These are phyloP conservation scores for Brachionus koreanus DNA, from an alignment of 1,140 invertebrate species.

Conservation along the genomic window DNA sequence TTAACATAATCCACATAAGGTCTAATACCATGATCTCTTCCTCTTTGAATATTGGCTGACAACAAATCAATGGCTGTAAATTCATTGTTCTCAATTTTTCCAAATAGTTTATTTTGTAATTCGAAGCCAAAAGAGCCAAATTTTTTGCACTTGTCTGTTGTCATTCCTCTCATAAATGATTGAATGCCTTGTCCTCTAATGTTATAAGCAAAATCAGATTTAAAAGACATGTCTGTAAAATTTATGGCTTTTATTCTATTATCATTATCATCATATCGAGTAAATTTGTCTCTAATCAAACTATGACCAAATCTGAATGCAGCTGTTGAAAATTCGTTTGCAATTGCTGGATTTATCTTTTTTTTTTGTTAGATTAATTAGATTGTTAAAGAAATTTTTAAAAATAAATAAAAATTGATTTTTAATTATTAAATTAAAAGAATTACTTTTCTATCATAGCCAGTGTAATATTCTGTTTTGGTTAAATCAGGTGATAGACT, in stretches of 20 bases:
- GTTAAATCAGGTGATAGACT: background rate
- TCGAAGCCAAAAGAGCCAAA: conserved; percentile 2
- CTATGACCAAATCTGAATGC: conserved; percentile 44
- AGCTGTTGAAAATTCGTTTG: conserved; percentile 36
- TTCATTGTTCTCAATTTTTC: conserved; percentile 1
- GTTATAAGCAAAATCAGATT: conserved; percentile 21
- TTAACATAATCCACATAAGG: conserved; percentile 74
- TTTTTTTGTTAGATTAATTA: background rate
- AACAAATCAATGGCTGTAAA: conserved; percentile 73
- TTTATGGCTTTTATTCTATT: background rate
- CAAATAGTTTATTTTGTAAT: conserved; percentile 37
- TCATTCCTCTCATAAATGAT: conserved; percentile 12
- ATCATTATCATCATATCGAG: background rate
- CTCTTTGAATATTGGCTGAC: conserved; percentile 90
- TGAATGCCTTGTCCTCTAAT: conserved; percentile 7
- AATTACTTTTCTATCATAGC: background rate
- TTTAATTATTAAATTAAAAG: too few species aligned
- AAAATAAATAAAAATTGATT: too few species aligned
- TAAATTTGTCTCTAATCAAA: background rate
- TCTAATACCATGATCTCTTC: conserved; percentile 87
- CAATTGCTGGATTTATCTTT: conserved; percentile 5
- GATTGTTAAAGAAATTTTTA: too few species aligned
- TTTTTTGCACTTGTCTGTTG: conserved; percentile 6
- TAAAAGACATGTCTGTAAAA: conserved; percentile 1
- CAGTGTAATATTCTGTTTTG: background rate